Conservation (phyloP, 2,797 vertebrate genomes). For the Kryptopterus vitreolus region DNA sequence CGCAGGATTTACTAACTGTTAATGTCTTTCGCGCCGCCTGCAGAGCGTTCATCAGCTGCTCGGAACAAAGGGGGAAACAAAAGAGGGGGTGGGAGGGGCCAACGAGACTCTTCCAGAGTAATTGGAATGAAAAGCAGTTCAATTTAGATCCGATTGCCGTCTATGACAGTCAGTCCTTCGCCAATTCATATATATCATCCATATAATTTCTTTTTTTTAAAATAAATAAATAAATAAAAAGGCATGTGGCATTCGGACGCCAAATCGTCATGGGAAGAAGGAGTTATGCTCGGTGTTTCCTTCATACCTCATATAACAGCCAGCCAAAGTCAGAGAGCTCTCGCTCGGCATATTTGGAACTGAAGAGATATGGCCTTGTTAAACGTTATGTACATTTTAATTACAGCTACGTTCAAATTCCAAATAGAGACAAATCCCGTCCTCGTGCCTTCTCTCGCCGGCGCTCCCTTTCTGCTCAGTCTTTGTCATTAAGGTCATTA, state of each 20-base stretch:
- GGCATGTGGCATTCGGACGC: conserved; percentile 13
- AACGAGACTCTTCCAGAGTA: conserved; percentile 52
- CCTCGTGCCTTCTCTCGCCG: conserved; percentile 9
- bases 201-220: conserved; percentile 43
- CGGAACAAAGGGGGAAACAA: conserved; percentile 36
- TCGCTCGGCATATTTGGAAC: not conserved
- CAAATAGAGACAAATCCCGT: conserved; percentile 41
- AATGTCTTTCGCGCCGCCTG: conserved; percentile 40
- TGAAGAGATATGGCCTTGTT: conserved; percentile 26
- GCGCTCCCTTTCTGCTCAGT: conserved; percentile 18
- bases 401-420: conserved; percentile 21
- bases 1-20: conserved; percentile 45
- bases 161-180: conserved; percentile 57
- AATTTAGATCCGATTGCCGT: conserved; percentile 62
- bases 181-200: conserved; percentile 60
- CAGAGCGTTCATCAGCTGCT: conserved; percentile 37
- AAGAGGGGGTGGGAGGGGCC: conserved; percentile 9
- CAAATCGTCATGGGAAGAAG: not conserved
- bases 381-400: conserved; percentile 36
- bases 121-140: conserved; percentile 62
- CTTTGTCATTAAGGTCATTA: conserved; percentile 58
- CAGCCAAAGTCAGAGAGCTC: not conserved
- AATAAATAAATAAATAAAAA: not conserved
- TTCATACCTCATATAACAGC: not conserved
- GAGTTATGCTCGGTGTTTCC: conserved; percentile 5